Base-by-base conservation (phyloP, 2,113 vertebrate species). In the Synchiropus splendidus region DNA sequence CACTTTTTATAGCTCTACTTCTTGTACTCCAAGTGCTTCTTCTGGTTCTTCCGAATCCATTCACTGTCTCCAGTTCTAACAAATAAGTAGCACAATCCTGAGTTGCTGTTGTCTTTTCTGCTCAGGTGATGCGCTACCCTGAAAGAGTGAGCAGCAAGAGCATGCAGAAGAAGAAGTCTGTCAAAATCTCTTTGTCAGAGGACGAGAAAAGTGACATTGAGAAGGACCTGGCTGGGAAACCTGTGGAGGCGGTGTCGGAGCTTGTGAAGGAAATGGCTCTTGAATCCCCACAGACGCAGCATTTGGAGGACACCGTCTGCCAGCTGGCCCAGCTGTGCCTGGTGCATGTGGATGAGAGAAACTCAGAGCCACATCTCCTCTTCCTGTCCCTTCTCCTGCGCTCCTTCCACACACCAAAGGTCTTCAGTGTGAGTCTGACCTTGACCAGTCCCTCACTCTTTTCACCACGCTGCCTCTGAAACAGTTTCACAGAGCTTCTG, bases 301-400 rank as follows among this genome's bases (percentile, higher is more conserved):
- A 85, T 70, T 78, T 98, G 63, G 88, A 92, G 79, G 84, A 86
- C 37, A 79, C 92, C 18, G 90, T 95, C 39, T 97, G 90, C 74
- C 87, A 62, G 61, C 83, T 95, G 51, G 89, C 89, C 4, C 85
- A 89, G 49, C 73, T 93, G 42, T 92, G 89, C 59, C 82, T 97
- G 72, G 84, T 79, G 13, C 89, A 90, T 48, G 78, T 92, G 61
- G 89, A 78, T 16, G 82, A 91, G 53, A 86, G 77, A 14, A 84
- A 79, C 47, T 97, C 94, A 0, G 89, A 92, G 54, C 76, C 52
- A 12, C 93, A 98, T 71, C 81, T 97, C 32, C 78, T 79, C 48
- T 97, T 97, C 71, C 86, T 98, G 44, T 89, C 91, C 15, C 83
- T 80, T 11, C 76, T 97, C 15, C 84, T 97, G 16, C 80, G 40